Percentiles rank a stretch among this genome's conserved stretches.
Conservation (phyloP, 2,888 invertebrate species). For the Stratiomys singularior region DNA sequence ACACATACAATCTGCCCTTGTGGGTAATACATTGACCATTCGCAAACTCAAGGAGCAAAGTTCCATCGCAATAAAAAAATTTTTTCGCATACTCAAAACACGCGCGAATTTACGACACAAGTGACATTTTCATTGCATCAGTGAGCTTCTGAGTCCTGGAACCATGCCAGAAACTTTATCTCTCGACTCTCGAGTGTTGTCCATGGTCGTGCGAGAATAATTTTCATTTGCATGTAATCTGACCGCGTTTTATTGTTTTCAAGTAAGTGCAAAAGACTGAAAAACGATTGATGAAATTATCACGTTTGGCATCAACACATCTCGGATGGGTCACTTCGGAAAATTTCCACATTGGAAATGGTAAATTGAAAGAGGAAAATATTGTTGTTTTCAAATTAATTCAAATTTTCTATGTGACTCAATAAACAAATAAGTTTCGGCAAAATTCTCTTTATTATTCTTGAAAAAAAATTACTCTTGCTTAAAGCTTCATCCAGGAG, state of each 20-base stretch:
- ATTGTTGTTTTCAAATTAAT: too few relatives aligned
- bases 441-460: too few relatives aligned
- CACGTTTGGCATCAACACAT: not conserved
- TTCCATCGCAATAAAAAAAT: not conserved
- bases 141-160: not conserved
- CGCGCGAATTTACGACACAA: slow-evolving; percentile 13
- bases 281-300: not conserved
- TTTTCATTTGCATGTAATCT: not conserved
- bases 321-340: too few relatives aligned
- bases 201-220: not conserved
- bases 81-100: not conserved
- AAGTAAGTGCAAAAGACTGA: not conserved
- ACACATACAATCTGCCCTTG: not conserved
- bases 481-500: too few relatives aligned
- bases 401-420: too few relatives aligned
- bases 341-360: too few relatives aligned
- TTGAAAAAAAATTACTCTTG: too few relatives aligned
- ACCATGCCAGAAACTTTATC: slow-evolving; percentile 7
- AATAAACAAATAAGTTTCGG: too few relatives aligned
- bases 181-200: not conserved
- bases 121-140: slow-evolving; percentile 2
- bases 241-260: not conserved
- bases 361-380: too few relatives aligned
- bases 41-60: not conserved
- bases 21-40: not conserved